Base-by-base conservation (phyloP, 2,888 invertebrate species). In the Habroteleia sp. region DNA sequence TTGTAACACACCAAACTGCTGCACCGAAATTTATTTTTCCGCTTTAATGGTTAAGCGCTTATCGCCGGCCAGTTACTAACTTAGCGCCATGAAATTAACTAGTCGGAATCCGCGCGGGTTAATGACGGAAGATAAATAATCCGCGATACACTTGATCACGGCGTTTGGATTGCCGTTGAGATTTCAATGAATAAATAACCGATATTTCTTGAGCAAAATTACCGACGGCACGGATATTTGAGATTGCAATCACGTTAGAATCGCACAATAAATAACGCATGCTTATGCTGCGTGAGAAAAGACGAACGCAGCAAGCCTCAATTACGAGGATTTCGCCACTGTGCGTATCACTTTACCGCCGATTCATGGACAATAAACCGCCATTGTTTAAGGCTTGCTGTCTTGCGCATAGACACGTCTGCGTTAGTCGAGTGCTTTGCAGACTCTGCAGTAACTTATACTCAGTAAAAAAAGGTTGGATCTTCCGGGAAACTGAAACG, bases 31-130 rank as follows among this genome's bases (percentile, higher is more conserved):
- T 50, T 50, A 50, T 60, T 73, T 58, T 52, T 37, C 13, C 31
- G 46, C 44, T 60, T 65, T 50, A 72, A 72, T 52, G 62, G 27
- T 42, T 11, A 20, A 60, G 60, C 39, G 41, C 41, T 68, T 56
- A 68, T 39, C 23, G 10, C 14, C 5, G 48, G 16, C 29, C 29
- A 8, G 54, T 48, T 37, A 14, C 2, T 5, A 20, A 33, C 13
- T 48, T 7, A 17, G 20, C 4, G 16, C 8, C 1, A 23, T 29
- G 11, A 14, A 48, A 48, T 33, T 48, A 46, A 46, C 44, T 29
- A 8, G 7, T 25, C 29, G 16, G 29, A 14, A 29, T 5, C 16
- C 16, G 1, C 2, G 4, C 25, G 7, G 27, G 7, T 7, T 5
- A 7, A 7, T 25, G 1, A 1, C 10, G 13, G 11, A 25, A 42